Conservation (phyloP, 2,113 vertebrate genomes). For the Hyla sarda region DNA sequence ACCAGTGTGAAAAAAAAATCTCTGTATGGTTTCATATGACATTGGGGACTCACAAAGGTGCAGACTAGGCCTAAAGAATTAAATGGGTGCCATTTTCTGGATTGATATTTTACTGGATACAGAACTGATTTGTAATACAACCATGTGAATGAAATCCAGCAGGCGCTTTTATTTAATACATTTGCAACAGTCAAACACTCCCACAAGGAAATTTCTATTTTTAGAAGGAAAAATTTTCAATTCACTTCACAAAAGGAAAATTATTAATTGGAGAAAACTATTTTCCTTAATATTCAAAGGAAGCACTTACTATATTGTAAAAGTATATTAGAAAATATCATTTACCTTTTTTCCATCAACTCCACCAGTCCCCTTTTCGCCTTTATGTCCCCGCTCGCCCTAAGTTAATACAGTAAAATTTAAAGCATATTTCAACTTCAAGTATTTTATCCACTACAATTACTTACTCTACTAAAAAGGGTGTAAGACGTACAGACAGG, state of each 20-base stretch:
- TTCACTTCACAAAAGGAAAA: background rate
- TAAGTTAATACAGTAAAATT: conserved; percentile 62
- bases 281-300: background rate
- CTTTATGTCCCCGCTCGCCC: conserved; percentile 84
- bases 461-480: background rate
- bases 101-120: too few relatives aligned
- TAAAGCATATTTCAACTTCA: background rate
- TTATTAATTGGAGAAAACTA: background rate
- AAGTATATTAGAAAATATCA: background rate
- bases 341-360: conserved; percentile 84
- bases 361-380: conserved; percentile 81
- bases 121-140: background rate
- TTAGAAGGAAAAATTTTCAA: background rate
- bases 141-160: background rate
- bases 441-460: too few relatives aligned
- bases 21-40: background rate
- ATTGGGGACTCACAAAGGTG: background rate
- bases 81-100: too few relatives aligned
- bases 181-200: background rate
- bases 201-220: background rate
- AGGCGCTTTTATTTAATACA: background rate
- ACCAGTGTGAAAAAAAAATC: background rate
- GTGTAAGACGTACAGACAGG: background rate
- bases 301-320: background rate
- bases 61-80: background rate